Conservation (phyloP, 2,888 invertebrate species). For the Polydrusus tereticollis region DNA sequence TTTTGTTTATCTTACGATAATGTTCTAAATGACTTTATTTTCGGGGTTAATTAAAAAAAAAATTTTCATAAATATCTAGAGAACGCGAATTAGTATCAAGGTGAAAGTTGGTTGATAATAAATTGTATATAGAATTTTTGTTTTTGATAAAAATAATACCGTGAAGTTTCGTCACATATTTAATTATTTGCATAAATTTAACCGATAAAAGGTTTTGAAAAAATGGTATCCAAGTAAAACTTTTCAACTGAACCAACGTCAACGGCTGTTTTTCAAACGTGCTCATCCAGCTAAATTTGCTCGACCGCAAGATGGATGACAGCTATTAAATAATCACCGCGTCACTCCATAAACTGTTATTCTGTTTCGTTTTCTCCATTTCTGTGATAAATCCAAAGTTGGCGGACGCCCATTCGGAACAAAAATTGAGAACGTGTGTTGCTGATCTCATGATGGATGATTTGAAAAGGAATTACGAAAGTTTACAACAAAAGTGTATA, state of each 20-base stretch:
- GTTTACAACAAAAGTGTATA: constrained; percentile 70
- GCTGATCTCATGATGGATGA: constrained; percentile 67
- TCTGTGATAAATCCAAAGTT: constrained; percentile 48
- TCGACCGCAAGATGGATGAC: constrained; percentile 54
- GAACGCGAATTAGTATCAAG: too few relatives aligned
- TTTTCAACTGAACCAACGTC: background rate
- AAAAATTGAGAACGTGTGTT: constrained; percentile 63
- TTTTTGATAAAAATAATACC: too few relatives aligned
- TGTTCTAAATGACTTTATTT: too few relatives aligned
- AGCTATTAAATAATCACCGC: constrained; percentile 58
- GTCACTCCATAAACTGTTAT: constrained; percentile 53
- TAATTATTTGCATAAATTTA: background rate
- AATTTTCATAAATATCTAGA: too few relatives aligned
- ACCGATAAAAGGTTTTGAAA: background rate
- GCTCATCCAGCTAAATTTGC: background rate
- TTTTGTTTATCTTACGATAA: too few relatives aligned
- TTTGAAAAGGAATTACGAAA: constrained; percentile 68
- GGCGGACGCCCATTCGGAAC: constrained; percentile 54
- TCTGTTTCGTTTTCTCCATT: constrained; percentile 55
- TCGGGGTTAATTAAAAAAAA: too few relatives aligned
- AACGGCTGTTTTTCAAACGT: constrained; percentile 3
- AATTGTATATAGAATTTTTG: too few relatives aligned
- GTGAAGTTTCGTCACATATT: too few relatives aligned
- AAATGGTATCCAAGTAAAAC: background rate
- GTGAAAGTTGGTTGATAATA: too few relatives aligned